These are phyloP conservation scores for Chlorops oryzae DNA, from an alignment of 1,140 invertebrate genomes.

Conservation along the genomic window DNA sequence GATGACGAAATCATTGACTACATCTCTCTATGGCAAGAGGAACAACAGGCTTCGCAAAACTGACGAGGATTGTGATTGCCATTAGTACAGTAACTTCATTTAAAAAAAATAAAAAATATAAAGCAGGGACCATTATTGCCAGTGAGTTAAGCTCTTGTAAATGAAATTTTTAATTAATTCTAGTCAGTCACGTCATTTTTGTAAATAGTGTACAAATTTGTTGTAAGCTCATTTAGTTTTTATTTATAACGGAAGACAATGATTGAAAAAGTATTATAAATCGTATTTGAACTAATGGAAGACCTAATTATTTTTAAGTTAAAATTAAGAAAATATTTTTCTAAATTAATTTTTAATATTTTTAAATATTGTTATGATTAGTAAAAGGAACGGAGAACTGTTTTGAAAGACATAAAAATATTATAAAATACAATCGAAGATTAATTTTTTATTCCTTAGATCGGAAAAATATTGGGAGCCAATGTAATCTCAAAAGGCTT, in stretches of 20 bases:
- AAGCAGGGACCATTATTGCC: not conserved
- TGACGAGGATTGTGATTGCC: not conserved
- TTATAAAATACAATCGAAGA: no score
- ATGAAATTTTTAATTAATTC: not conserved
- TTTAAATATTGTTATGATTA: no score
- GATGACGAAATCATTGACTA: constrained; percentile 85
- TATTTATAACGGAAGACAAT: constrained; percentile 15
- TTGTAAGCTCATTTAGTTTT: constrained; percentile 1
- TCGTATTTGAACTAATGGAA: constrained; percentile 12
- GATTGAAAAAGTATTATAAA: constrained; percentile 11
- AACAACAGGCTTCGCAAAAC: not conserved
- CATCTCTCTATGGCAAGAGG: constrained; percentile 74
- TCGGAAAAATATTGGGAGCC: no score
- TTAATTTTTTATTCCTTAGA: no score
- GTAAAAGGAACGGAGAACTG: no score
- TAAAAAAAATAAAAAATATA: not conserved
- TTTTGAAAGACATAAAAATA: no score
- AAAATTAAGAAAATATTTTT: no score
- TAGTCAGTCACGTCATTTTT: constrained; percentile 10
- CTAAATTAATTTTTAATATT: no score
- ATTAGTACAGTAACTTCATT: no score
- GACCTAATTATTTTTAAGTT: constrained; percentile 12
- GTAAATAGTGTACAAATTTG: constrained; percentile 11
- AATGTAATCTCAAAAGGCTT: no score
- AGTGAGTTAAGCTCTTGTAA: constrained; percentile 1